These are phyloP conservation scores for Torymus texanus DNA, from an alignment of 2,888 invertebrate genomes.

Conservation along the genomic window DNA sequence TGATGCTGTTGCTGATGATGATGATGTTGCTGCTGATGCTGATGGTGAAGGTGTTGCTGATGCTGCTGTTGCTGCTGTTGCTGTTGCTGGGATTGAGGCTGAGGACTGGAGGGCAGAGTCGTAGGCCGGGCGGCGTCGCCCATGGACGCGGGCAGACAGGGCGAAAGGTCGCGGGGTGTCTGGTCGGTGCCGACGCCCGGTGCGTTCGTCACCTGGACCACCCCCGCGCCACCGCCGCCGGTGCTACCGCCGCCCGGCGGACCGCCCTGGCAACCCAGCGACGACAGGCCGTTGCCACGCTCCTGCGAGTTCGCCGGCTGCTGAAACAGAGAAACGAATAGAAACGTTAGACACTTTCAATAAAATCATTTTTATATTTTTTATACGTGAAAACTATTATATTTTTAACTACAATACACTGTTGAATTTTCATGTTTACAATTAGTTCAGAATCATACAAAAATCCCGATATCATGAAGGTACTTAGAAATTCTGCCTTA, in stretches of 20 bases:
- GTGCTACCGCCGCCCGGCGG: constrained; percentile 79
- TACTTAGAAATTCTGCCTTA: too few species aligned
- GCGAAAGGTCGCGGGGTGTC: constrained; percentile 82
- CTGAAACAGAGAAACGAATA: constrained; percentile 58
- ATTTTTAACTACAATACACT: too few species aligned
- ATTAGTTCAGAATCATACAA: too few species aligned
- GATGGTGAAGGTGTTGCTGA: constrained; percentile 76
- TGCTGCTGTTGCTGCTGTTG: constrained; percentile 78
- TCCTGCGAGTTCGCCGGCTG: constrained; percentile 79
- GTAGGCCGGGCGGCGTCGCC: constrained; percentile 78
- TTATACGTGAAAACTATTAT: too few species aligned
- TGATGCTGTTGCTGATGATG: constrained; percentile 76
- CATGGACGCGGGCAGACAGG: constrained; percentile 83
- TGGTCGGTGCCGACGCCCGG: constrained; percentile 77
- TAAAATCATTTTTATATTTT: too few species aligned
- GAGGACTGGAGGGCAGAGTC: constrained; percentile 74
- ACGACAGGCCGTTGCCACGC: constrained; percentile 73
- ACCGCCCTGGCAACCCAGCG: constrained; percentile 74
- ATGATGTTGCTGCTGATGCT: constrained; percentile 62
- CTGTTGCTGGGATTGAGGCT: constrained; percentile 71
- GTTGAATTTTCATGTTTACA: too few species aligned
- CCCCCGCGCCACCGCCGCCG: constrained; percentile 69
- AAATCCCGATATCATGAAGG: too few species aligned
- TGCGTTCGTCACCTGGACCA: constrained; percentile 9
- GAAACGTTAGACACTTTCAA: too few species aligned